These are phyloP conservation scores for Coregonus suidteri DNA, from an alignment of 2,797 vertebrate genomes.

Conservation along the genomic window DNA sequence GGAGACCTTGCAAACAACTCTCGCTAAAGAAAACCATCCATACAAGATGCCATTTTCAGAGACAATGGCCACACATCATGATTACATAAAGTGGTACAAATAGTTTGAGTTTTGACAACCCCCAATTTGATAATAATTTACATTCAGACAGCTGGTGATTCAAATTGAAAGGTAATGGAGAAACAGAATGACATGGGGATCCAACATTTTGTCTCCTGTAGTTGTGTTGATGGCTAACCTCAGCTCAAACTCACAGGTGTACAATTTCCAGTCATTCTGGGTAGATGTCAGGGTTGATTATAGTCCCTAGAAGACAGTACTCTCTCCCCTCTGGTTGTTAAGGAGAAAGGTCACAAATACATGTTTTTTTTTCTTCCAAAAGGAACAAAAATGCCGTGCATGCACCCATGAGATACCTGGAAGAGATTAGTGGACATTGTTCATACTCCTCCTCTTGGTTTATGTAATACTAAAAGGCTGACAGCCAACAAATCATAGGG, in stretches of 20 bases:
- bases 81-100: too few species aligned
- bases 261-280: neutral
- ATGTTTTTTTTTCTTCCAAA: conserved; percentile 28
- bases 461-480: conserved; percentile 41
- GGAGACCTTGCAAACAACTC: too few species aligned
- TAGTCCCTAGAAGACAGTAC: neutral
- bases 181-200: conserved; percentile 25
- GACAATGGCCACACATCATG: too few species aligned
- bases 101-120: too few species aligned
- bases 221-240: conserved; percentile 16
- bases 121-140: too few species aligned
- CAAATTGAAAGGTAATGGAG: too few species aligned
- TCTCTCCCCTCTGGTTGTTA: conserved; percentile 11
- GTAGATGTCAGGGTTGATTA: neutral
- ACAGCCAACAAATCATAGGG: conserved; percentile 33
- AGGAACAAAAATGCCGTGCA: conserved; percentile 18
- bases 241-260: conserved; percentile 17
- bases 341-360: conserved; percentile 35
- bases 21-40: too few species aligned
- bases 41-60: too few species aligned
- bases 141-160: too few species aligned
- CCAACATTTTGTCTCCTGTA: neutral
- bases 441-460: conserved; percentile 35
- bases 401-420: conserved; percentile 48
- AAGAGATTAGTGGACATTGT: conserved; percentile 51